These are phyloP conservation scores for Thunnus maccoyii DNA, from an alignment of 2,113 vertebrate species.

Conservation along the genomic window DNA sequence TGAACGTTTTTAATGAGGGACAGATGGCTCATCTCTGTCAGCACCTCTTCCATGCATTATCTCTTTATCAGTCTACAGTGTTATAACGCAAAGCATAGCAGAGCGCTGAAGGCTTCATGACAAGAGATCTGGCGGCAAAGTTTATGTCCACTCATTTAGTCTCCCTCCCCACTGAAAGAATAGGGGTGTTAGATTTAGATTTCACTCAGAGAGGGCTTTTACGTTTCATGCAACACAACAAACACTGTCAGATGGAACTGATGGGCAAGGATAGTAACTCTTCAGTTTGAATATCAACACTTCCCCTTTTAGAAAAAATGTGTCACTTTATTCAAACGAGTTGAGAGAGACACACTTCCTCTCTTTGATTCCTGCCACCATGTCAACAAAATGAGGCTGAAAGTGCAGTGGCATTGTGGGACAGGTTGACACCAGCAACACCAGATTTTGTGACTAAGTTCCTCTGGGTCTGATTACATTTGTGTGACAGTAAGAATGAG, in stretches of 20 bases:
- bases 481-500: background rate
- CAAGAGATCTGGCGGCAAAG: slow-evolving; percentile 12
- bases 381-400: slow-evolving; percentile 3
- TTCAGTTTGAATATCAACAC: slow-evolving; percentile 69
- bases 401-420: background rate
- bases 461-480: slow-evolving; percentile 23
- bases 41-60: slow-evolving; percentile 55
- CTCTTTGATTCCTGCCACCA: slow-evolving; percentile 31
- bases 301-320: slow-evolving; percentile 68
- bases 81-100: slow-evolving; percentile 41
- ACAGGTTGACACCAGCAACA: slow-evolving; percentile 6
- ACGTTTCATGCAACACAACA: slow-evolving; percentile 6
- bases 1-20: slow-evolving; percentile 69
- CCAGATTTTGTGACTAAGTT: slow-evolving; percentile 4
- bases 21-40: slow-evolving; percentile 73
- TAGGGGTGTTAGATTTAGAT: slow-evolving; percentile 20
- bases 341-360: slow-evolving; percentile 49
- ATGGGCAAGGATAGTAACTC: slow-evolving; percentile 40
- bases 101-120: slow-evolving; percentile 51
- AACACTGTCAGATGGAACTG: slow-evolving; percentile 51
- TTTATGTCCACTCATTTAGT: background rate
- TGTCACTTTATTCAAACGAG: slow-evolving; percentile 59
- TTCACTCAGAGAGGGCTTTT: slow-evolving; percentile 25
- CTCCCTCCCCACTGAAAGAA: slow-evolving; percentile 2
- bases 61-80: slow-evolving; percentile 52